Evolutionary conservation across 2,113 vertebrate genomes (phyloP).

Genomic region (Cyphomyrus plagiostoma): DNA sequence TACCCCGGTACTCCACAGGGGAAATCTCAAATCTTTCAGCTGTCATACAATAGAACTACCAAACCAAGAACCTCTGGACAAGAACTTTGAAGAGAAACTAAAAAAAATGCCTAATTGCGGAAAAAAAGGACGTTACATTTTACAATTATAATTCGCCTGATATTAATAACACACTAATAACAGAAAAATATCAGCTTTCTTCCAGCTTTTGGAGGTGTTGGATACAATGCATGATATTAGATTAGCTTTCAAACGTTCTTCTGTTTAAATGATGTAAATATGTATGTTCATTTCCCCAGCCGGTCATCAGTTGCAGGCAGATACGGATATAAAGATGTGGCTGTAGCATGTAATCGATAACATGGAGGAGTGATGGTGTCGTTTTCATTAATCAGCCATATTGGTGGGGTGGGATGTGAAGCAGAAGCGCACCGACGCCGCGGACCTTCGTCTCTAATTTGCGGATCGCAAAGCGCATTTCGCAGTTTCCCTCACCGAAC

Average conservation of each 20-base stretch:
- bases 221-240: not conserved
- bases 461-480: not conserved
- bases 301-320: not conserved
- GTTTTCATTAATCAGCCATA: not conserved
- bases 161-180: not conserved
- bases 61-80: not conserved
- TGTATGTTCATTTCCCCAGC: not conserved
- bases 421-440: not conserved
- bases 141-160: not conserved
- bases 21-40: not conserved
- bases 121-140: not conserved
- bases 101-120: not conserved
- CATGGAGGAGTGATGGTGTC: not conserved
- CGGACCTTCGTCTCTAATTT: not conserved
- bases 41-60: not conserved
- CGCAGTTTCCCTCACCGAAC: constrained; percentile 56
- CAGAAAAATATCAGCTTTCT: not conserved
- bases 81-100: not conserved
- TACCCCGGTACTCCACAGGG: not conserved
- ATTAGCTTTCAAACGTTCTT: not conserved
- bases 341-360: not conserved
- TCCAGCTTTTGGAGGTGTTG: not conserved
- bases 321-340: not conserved
- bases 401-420: not conserved
- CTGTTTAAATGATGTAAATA: not conserved